Evolutionary conservation across 2,888 invertebrate species (phyloP).

Genomic region (Chelonus formosanus): DNA sequence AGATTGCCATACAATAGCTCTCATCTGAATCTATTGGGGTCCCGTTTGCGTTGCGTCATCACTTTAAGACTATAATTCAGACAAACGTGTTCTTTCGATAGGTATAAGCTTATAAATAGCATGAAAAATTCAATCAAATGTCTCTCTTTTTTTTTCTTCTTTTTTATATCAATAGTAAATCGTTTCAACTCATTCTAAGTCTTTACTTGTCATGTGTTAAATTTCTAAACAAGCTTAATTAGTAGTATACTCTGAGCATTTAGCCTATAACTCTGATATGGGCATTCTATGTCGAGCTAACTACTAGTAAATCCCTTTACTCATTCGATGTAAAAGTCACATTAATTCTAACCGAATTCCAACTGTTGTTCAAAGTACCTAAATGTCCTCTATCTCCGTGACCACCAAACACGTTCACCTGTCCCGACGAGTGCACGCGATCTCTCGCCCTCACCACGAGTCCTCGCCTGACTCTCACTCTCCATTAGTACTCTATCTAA

Average conservation of each 20-base stretch:
- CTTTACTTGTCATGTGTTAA: conserved; percentile 5
- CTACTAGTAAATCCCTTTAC: conserved; percentile 62
- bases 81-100: not conserved
- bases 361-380: conserved; percentile 19
- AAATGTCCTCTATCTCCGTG: conserved; percentile 28
- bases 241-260: conserved; percentile 28
- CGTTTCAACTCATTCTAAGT: not conserved
- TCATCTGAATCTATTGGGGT: conserved; percentile 66
- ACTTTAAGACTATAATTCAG: conserved; percentile 57
- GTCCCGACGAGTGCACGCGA: conserved; percentile 30
- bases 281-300: conserved; percentile 59
- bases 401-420: conserved; percentile 33
- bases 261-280: conserved; percentile 47
- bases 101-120: too few relatives aligned
- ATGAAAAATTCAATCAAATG: too few relatives aligned
- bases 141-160: conserved; percentile 4
- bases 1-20: conserved; percentile 66
- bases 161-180: not conserved
- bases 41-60: conserved; percentile 64
- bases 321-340: conserved; percentile 52
- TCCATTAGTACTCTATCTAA: not conserved
- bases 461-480: not conserved
- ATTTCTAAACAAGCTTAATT: conserved; percentile 59
- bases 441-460: conserved; percentile 5
- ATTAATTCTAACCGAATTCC: conserved; percentile 55